Base-by-base conservation (phyloP, 2,113 vertebrate species). In the Cathartes aura region DNA sequence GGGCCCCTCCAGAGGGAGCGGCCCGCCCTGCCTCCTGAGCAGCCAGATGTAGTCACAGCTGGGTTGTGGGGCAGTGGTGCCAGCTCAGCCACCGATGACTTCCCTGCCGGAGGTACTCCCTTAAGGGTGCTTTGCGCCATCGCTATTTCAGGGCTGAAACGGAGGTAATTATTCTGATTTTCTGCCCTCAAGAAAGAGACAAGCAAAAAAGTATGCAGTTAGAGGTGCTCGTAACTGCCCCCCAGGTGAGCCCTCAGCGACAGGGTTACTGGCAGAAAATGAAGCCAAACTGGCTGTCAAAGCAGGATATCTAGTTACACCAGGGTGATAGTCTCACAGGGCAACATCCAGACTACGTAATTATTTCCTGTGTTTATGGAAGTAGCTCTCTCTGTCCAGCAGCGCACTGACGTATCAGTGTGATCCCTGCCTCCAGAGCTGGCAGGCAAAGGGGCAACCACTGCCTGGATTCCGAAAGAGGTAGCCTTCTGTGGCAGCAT, bases 251-350 rank as follows among this genome's bases (percentile, higher is more conserved):
- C 50, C 32, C 45, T 62, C n/a, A 21, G 68, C 12, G 2, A 34
- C 81, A 40, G 36, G 38, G n/a, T 64, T 78, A 23, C 55, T 71
- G 52, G 17, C 53, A 62, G 80, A 82, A 94, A 95, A 93, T 89
- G 72, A 87, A 82, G 92, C n/a, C 73, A 73, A 79, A 72, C 89
- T 89, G 86, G 94, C 86, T 95, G 45, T 74, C 15, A 29, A 0
- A 90, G 92, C 15, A 1, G 94, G 73, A 40, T 95, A 66, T 83
- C 72, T 95, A 32, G 88, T 95, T 87, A 73, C n/a, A 19, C 85
- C 38, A 32, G 80, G 19, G 23, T 63, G 59, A 67, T 59, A 55
- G 32, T 38, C 24, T 82, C 63, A 53, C 45, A 29, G 34, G 32
- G 22, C 72, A 80, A 7, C 40, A 30, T 89, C 56, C 68, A 93